Evolutionary conservation across 2,113 vertebrate genomes (phyloP), one percentile per base, ranked within the genome.

Genomic region (Rallus limicola): DNA sequence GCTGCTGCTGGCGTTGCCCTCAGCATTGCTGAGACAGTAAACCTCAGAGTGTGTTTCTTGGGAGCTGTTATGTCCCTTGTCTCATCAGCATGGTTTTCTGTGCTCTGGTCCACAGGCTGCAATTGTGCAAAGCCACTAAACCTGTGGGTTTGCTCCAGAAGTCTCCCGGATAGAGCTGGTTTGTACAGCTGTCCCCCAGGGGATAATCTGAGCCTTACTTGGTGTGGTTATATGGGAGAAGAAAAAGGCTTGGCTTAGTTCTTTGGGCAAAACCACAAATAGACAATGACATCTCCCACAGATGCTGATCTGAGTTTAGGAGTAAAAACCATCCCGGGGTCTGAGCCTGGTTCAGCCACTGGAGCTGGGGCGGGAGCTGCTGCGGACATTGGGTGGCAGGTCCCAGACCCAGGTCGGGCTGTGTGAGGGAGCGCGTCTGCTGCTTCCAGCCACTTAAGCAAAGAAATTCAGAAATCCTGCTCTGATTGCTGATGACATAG

Each of bases 31-130:
- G 82, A 86, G 68, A 68, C 28, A 34, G 24, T 71, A 53, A 23
- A 90, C 68, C 56, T 64, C 38, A 24, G 68, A 50, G 14, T 2
- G 1, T 1, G 1, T 81, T 75, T 86, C 72, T 24, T 48, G 62
- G 34, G 26, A 63, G 34, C 17, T 88, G 20, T 80, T 75, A 24
- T 1, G 2, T 63, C 68, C 70, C 69, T 69, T 77, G 72, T 88
- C 82, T 90, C 65, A 46, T 64, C 70, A 82, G 34, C 55, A 75
- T 80, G 69, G 21, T 68, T 93, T 88, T 85, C 53, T 76, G 63
- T 0, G 0, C 31, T 65, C 12, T 62, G 55, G 3, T 67, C 44
- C 0, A 0, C 60, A 77, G 80, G 55, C 19, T 6, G 1, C 81
- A 85, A 82, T 94, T 93, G 82, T 82, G 75, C 70, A 82, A 86